Percentiles rank a stretch among this genome's conserved stretches.
Conservation (phyloP, 2,113 vertebrate genomes). For the Rhea americana region DNA sequence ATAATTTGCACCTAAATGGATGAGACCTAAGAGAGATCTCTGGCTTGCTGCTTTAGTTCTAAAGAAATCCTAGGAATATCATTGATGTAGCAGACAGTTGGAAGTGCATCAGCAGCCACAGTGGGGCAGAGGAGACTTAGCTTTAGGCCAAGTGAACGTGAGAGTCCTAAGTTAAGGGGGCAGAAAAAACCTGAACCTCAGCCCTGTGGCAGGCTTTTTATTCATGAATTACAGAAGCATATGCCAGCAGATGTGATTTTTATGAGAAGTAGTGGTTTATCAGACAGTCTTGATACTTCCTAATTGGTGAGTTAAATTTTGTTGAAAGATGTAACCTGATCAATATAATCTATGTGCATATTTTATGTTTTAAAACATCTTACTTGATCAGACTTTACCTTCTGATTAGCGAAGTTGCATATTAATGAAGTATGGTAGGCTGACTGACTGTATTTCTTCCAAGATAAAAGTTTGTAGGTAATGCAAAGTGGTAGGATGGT, state of each 20-base stretch:
- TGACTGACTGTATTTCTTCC: not conserved
- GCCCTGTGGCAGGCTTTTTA: not conserved
- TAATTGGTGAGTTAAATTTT: not conserved
- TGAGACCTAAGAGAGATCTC: not conserved
- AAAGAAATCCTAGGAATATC: not conserved
- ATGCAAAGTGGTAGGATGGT: not conserved
- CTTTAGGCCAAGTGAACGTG: not conserved
- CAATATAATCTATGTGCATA: not conserved
- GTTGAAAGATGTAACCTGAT: not conserved
- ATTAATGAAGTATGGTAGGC: not conserved
- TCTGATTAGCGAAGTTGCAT: not conserved
- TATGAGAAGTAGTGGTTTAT: not conserved
- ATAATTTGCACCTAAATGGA: not conserved
- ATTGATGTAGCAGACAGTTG: not conserved
- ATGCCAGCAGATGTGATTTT: not conserved
- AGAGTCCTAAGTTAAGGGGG: not conserved
- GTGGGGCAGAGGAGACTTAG: not conserved
- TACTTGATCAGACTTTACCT: not conserved
- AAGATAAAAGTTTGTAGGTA: not conserved
- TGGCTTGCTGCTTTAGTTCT: not conserved
- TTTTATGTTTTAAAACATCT: not conserved
- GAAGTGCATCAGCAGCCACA: not conserved
- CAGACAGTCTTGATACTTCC: not conserved
- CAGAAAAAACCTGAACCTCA: not conserved
- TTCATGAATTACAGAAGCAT: not conserved